phyloP scores from a whole-genome alignment of 1,140 invertebrate genomes.

The Drosophila kanapiae region DNA sequence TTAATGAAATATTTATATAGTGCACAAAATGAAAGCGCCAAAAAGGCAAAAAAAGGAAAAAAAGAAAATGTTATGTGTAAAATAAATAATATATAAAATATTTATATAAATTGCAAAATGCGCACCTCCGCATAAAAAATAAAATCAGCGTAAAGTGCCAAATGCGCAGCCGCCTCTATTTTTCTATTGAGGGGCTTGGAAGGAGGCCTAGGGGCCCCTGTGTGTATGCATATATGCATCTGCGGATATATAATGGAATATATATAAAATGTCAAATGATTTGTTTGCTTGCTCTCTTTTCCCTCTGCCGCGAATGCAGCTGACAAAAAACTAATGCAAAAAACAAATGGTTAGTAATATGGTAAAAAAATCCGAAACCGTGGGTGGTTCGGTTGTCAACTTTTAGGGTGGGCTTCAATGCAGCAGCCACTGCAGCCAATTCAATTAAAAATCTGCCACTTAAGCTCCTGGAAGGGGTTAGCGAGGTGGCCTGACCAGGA shows the following conservation, averaged over 20 bases:
- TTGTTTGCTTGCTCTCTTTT: constrained; percentile 39
- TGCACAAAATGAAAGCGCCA: constrained; percentile 53
- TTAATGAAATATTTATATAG: constrained; percentile 80
- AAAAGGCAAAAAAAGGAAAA: constrained; percentile 15
- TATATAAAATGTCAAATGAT: constrained; percentile 75
- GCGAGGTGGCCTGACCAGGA: constrained; percentile 28
- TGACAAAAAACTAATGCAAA: constrained; percentile 75
- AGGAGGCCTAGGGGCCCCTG: constrained; percentile 12
- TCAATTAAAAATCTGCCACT: constrained; percentile 84
- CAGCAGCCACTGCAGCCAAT: constrained; percentile 77
- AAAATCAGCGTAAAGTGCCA: constrained; percentile 58
- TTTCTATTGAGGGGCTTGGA: constrained; percentile 63
- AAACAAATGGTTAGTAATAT: constrained; percentile 79
- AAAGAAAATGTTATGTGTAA: constrained; percentile 70
- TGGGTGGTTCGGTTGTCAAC: constrained; percentile 6
- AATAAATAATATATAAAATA: constrained; percentile 83
- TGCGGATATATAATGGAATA: constrained; percentile 59
- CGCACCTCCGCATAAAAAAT: constrained; percentile 64
- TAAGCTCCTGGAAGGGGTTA: constrained; percentile 56
- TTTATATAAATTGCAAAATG: constrained; percentile 83
- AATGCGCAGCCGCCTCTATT: constrained; percentile 81
- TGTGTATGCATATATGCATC: constrained; percentile 36
- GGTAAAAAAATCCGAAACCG: constrained; percentile 50
- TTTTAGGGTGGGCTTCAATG: constrained; percentile 27
- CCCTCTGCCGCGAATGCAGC: constrained; percentile 29